A percentile compares a stretch with the other conserved stretches of the same genome.
Conservation (phyloP, 2,888 invertebrate genomes). For the Fragum fragum region DNA sequence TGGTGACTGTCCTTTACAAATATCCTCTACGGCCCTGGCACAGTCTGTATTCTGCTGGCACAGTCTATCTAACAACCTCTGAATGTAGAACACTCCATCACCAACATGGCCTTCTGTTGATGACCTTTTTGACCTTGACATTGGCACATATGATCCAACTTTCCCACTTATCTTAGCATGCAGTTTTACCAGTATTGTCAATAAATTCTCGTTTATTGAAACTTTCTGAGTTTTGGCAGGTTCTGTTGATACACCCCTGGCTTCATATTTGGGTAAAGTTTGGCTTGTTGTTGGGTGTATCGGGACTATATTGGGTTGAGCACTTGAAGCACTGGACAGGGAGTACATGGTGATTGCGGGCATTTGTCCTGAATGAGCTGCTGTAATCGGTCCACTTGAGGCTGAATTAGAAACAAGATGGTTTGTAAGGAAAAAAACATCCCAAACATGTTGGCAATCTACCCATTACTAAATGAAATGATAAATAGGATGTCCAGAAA, state of each 20-base stretch:
- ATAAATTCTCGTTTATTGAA: slow-evolving; percentile 90
- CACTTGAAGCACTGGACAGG: slow-evolving; percentile 59
- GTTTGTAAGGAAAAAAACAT: too few species aligned
- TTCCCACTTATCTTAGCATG: slow-evolving; percentile 95
- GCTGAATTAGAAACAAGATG: slow-evolving; percentile 56
- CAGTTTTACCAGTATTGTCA: slow-evolving; percentile 95
- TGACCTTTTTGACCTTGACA: slow-evolving; percentile 62
- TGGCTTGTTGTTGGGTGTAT: slow-evolving; percentile 65
- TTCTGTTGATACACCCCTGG: slow-evolving; percentile 76
- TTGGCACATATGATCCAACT: slow-evolving; percentile 91
- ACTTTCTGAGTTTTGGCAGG: slow-evolving; percentile 69
- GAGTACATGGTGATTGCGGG: slow-evolving; percentile 71
- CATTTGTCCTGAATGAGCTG: slow-evolving; percentile 77
- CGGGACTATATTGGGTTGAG: slow-evolving; percentile 63
- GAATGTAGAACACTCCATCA: slow-evolving; percentile 96
- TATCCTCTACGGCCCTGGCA: slow-evolving; percentile 89
- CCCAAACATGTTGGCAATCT: too few species aligned
- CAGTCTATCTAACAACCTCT: slow-evolving; percentile 91
- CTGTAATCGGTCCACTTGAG: slow-evolving; percentile 77
- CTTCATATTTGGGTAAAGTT: slow-evolving; percentile 73
- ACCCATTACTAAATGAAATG: too few species aligned
- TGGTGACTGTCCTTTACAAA: slow-evolving; percentile 93
- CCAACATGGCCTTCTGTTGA: slow-evolving; percentile 89
- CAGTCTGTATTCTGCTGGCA: slow-evolving; percentile 71
- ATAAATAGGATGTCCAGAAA: too few species aligned